Evolutionary conservation across 2,888 invertebrate species (phyloP).

Genomic region (Eretmocerus hayati): DNA sequence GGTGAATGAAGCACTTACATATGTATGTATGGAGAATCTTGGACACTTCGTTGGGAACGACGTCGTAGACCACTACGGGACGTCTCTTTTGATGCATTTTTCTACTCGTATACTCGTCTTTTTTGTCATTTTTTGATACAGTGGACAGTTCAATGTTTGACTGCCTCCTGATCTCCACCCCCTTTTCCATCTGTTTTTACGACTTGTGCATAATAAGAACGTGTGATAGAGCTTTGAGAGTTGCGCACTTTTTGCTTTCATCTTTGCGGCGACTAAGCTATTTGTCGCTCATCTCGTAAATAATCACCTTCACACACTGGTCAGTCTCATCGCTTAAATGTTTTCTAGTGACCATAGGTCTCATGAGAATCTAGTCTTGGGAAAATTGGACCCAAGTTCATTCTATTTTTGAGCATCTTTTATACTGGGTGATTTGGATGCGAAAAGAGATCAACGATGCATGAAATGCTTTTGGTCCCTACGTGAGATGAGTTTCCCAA

Average conservation of each 20-base stretch:
- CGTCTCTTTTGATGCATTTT: slow-evolving; percentile 5
- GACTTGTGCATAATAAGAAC: no score
- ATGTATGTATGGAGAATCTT: slow-evolving; percentile 2
- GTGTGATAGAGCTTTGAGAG: not conserved
- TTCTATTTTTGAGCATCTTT: not conserved
- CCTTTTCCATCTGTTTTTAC: no score
- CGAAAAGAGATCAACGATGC: no score
- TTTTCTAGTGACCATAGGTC: not conserved
- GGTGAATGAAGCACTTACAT: slow-evolving; percentile 6
- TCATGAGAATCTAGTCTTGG: not conserved
- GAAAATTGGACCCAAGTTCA: not conserved
- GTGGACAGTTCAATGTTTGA: not conserved
- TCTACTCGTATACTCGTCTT: not conserved
- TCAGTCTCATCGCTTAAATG: not conserved
- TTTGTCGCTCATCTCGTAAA: not conserved
- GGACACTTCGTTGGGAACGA: slow-evolving; percentile 11
- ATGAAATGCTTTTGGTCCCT: no score
- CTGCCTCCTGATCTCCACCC: not conserved
- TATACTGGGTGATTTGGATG: no score
- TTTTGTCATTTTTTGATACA: not conserved
- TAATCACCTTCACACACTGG: not conserved
- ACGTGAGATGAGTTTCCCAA: no score
- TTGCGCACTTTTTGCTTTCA: not conserved
- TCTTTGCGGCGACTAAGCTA: not conserved
- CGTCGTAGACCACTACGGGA: slow-evolving; percentile 10